Base-by-base conservation (phyloP, 2,113 vertebrate genomes). In the Triplophysa rosa region DNA sequence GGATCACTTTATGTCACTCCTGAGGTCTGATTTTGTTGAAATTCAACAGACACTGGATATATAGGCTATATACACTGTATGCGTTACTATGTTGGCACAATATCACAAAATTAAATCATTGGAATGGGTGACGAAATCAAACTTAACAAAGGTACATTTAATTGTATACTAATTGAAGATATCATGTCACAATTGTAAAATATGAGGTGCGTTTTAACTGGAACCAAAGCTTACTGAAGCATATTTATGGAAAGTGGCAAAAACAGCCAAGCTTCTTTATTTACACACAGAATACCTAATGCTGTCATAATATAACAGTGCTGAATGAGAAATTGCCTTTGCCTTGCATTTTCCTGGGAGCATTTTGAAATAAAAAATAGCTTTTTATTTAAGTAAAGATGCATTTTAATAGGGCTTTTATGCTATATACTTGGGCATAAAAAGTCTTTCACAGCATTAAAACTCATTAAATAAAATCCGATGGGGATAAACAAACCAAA, bases 401-500 rank as follows among this genome's bases (percentile, higher is more conserved):
- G 0, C 14, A 45, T 73, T 42, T 73, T 73, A 61, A 24, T 59
- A 61, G 10, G 7, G 70, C 8, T 73, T 73, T 72, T 26, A 40
- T 42, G 17, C 21, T 37, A 40, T 16, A 72, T 14, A 17, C 26
- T 26, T 63, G 23, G 12, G 24, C 61, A 29, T 21, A 49, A n/a
- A 24, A 74, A 8, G 23, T 10, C 4, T n/a, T 63, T 40, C 56
- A 74, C 52, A 52, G 33, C 24, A 66, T 66, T 77, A 77, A 75
- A 77, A 54, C 47, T 77, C 59, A 65, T 77, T 65, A 77, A 49
- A 77, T 33, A 23, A 64, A 75, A 33, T 63, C 26, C 61, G 52
- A 14, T 54, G 19, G 61, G 73, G 49, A 64, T 76, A 76, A 76
- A 76, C 73, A 76, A 76, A 76, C 24, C 59, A 54, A 76, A 54